phyloP scores from a whole-genome alignment of 2,113 vertebrate genomes.

The Oreochromis tanganicae region DNA sequence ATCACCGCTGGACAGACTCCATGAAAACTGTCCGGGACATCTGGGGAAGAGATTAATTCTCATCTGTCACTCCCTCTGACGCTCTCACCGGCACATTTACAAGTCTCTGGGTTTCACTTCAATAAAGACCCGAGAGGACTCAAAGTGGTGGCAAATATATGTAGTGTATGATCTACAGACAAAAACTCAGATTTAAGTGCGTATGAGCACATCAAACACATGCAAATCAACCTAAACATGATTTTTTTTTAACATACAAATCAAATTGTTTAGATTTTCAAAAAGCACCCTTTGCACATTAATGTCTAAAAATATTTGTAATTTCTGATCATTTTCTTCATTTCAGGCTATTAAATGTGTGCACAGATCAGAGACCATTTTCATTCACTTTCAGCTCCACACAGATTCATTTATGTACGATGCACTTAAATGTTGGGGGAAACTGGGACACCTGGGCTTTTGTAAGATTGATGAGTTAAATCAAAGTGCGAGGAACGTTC shows the following conservation, averaged over 20 bases:
- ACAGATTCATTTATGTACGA: not conserved
- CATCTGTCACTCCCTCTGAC: not conserved
- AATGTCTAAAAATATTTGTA: not conserved
- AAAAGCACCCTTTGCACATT: not conserved
- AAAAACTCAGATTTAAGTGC: not conserved
- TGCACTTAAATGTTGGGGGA: not conserved
- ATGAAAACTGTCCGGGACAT: constrained; percentile 14
- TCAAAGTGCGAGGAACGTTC: not conserved
- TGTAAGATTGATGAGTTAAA: not conserved
- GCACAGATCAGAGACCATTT: not conserved
- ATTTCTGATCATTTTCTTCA: not conserved
- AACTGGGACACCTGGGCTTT: not conserved
- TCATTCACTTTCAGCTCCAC: not conserved
- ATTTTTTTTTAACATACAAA: too few relatives aligned
- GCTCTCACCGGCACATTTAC: not conserved
- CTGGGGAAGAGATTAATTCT: constrained; percentile 43
- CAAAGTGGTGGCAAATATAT: not conserved
- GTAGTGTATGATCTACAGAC: accelerated
- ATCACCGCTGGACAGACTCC: constrained; percentile 27
- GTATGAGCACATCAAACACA: not conserved
- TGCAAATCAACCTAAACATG: not conserved
- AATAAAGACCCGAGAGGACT: not conserved
- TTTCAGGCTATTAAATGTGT: not conserved
- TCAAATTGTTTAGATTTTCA: not conserved
- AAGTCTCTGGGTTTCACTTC: not conserved